Evolutionary conservation across 2,888 invertebrate genomes (phyloP), one percentile per base, ranked within the genome.

Genomic region (Myathropa florea): DNA sequence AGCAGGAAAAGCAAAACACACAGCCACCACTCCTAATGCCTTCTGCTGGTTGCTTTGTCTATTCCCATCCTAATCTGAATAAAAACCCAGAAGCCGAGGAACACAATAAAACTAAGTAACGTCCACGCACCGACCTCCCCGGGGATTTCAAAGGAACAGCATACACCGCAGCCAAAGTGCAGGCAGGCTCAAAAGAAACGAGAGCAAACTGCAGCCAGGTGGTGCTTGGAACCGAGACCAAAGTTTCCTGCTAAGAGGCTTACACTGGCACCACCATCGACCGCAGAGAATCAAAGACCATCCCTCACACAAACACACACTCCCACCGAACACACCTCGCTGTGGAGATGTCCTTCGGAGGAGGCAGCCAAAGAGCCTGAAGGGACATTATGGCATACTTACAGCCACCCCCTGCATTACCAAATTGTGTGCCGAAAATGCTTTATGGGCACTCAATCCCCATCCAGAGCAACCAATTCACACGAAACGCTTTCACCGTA

Each of bases 341-440:
- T 55, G 59, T 46, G 6, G 33, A 67, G 39, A 30, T n/a, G 23
- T 36, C 36, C 39, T 57, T 57, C 30, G 21, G 46, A 60, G 23
- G 28, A 53, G 46, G 6, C 33, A 33, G 33, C 30, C 53, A 46
- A 21, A 23, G 7, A 64, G 24, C 24, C 64, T 12, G 28, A 59
- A 46, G 53, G 63, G 55, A 71, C 64, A 64, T 71, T 64, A 70
- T 71, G 70, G 28, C 57, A 70, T 46, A 53, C 61, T 77, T 57
- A 71, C 46, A 55, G 46, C 57, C 55, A 64, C 78, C 64, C 59
- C 71, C 71, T 57, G 33, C 79, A 33, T 53, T 65, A 33, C 64
- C 53, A 71, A 71, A 79, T 79, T 79, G 79, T 79, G 79, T 79
- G 71, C 79, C 71, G 72, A 79, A 79, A 71, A 65, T 72, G 53